Evolutionary conservation across 2,888 invertebrate species (phyloP), one percentile per base, ranked within the genome.

Genomic region (Kryphioiulus occultus): DNA sequence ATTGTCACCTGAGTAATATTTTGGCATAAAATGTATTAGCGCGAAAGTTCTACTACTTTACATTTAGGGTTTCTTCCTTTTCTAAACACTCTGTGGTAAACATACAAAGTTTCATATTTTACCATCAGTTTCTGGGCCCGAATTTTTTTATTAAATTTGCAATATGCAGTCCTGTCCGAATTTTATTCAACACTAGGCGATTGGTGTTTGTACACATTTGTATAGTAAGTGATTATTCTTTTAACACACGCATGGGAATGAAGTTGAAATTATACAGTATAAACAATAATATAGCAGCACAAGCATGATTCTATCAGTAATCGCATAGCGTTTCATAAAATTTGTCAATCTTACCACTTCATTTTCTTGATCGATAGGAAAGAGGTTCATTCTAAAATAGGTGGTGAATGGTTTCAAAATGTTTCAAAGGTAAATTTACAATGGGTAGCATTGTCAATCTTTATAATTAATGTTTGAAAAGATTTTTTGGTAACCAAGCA

Each of bases 351-450:
- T 30, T 0, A 30, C 0, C 4, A 30, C 9, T 68, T 68, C 30
- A 78, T 78, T 78, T 78, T 78, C 78, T 78, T 78, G 78, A n/a
- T n/a, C n/a, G n/a, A 78, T 78, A 78, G 78, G 78, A 78, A 78
- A 78, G 78, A 78, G 78, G 78, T 78, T 26, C 78, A 78, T 78
- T 15, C 30, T 78, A 78, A 78, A 78, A 78, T 78, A 78, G 26
- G 78, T 10, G 78, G 30, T 30, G 78, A 78, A 78, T 78, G 30
- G 30, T 78, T 78, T 78, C 30, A 30, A 30, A 78, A 30, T 78
- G 59, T 22, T 78, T 26, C 30, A 78, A 78, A 30, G 78, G 78
- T 78, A 78, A 7, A 26, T 78, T 15, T 12, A 15, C 26, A 78
- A 30, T 30, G 26, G 68, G 78, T 30, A 78, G 22, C 26, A 44